Percentiles rank a stretch among this genome's conserved stretches.
Conservation (phyloP, 2,888 invertebrate species). For the Rhodophaea formosa region DNA sequence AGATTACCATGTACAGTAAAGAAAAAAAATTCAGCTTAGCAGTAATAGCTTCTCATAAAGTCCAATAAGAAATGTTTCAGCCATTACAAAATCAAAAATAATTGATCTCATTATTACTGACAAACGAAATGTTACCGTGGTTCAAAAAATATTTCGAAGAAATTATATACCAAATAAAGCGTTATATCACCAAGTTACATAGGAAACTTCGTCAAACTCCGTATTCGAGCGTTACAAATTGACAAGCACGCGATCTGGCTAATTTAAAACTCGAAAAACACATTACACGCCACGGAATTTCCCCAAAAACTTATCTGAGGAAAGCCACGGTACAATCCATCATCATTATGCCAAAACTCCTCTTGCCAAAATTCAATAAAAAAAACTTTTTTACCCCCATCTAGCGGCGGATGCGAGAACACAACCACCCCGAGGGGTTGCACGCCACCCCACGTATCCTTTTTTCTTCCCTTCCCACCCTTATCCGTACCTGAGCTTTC, state of each 20-base stretch:
- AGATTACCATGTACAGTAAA: no score
- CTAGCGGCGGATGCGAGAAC: slow-evolving; percentile 68
- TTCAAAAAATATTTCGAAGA: neutral
- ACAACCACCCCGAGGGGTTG: slow-evolving; percentile 55
- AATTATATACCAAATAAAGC: neutral
- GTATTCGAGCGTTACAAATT: slow-evolving; percentile 36
- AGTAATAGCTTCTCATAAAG: no score
- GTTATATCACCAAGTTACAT: slow-evolving; percentile 17
- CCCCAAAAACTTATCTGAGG: slow-evolving; percentile 73
- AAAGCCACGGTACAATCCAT: slow-evolving; percentile 76
- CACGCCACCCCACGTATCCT: slow-evolving; percentile 73
- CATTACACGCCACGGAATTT: slow-evolving; percentile 65
- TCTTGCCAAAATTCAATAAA: slow-evolving; percentile 75
- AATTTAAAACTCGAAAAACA: slow-evolving; percentile 70
- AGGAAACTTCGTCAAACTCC: slow-evolving; percentile 29
- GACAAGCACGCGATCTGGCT: slow-evolving; percentile 50
- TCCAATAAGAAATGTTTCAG: no score
- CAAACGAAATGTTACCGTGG: no score
- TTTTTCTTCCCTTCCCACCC: slow-evolving; percentile 79
- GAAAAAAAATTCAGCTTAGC: no score
- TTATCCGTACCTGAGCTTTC: slow-evolving; percentile 80
- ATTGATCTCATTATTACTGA: no score
- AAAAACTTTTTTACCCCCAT: slow-evolving; percentile 73
- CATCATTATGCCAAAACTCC: slow-evolving; percentile 78
- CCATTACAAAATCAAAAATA: no score